Percentiles rank a stretch among this genome's conserved stretches.
These are phyloP conservation scores for Bos indicus DNA, from an alignment of 2,113 vertebrate genomes.

Conservation along the genomic window DNA sequence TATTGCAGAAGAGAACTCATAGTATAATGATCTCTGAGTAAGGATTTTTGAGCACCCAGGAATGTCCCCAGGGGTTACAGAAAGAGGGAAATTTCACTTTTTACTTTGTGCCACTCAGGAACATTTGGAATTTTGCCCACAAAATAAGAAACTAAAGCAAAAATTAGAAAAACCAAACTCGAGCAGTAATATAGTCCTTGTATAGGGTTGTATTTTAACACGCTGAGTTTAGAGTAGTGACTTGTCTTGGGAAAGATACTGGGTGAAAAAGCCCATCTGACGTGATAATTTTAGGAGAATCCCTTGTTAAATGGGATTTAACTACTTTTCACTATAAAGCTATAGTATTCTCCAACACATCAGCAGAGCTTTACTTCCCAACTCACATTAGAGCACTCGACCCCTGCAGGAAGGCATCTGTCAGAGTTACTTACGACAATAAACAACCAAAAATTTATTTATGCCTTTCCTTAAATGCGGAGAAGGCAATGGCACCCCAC, in stretches of 20 bases:
- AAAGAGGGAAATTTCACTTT: neutral
- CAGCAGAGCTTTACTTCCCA: neutral
- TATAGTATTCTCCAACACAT: neutral
- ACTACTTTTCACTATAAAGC: neutral
- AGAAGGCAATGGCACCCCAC: too few relatives aligned
- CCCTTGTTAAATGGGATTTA: neutral
- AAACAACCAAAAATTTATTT: neutral
- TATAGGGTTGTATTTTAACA: neutral
- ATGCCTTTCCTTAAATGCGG: neutral
- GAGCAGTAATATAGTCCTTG: neutral
- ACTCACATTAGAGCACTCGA: neutral
- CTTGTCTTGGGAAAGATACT: neutral
- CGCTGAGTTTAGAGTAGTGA: neutral
- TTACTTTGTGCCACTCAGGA: neutral
- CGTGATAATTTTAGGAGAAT: neutral
- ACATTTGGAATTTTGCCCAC: neutral
- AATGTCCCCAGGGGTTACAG: neutral
- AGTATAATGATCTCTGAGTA: neutral
- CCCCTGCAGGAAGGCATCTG: neutral
- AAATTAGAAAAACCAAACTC: neutral
- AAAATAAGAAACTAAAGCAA: neutral
- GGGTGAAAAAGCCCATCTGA: neutral
- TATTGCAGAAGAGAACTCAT: neutral
- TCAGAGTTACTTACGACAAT: too few relatives aligned
- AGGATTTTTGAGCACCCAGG: neutral